Evolutionary conservation across 1,140 invertebrate genomes (phyloP), one percentile per base, ranked within the genome.

Genomic region (Drosophila arawakana): DNA sequence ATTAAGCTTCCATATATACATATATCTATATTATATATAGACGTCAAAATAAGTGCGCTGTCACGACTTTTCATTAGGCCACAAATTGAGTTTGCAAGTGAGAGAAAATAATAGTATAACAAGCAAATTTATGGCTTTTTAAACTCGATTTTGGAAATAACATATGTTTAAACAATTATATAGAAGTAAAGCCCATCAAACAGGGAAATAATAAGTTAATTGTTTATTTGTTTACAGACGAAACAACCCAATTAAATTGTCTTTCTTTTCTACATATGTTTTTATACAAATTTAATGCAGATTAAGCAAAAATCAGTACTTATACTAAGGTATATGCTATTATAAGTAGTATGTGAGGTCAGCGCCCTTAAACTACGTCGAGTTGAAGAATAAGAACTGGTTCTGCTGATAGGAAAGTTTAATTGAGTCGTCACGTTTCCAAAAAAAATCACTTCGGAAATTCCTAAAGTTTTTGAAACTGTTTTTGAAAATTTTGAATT

Each of bases 341-440:
- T 57, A 57, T 39, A 13, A 7, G 7, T 7, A 13, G n/a, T 59
- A 44, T 65, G 50, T 13, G 49, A 15, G 62, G 62, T 55, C 50
- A 46, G 34, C 46, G 55, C 30, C 39, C 70, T 39, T 9, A 9
- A 15, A 4, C 11, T 18, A 34, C 18, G 35, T 47, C 35, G 37
- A n/a, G 50, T 30, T 25, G 15, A 30, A 55, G 9, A 21, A 13
- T 54, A n/a, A 59, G n/a, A 30, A 60, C 18, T n/a, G 25, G 18
- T 39, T 30, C 13, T 55, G 65, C 71, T 68, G 65, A 65, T 71
- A 57, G 68, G n/a, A n/a, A 62, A 73, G 15, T 69, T 65, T 25
- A 59, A 66, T 57, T 73, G 25, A 59, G 15, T 7, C 7, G 54
- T 50, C 62, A 73, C 70, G 61, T 59, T 43, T 34, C 6, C 21